Base-by-base conservation (phyloP, 2,113 vertebrate species). In the Datnioides undecimradiatus region DNA sequence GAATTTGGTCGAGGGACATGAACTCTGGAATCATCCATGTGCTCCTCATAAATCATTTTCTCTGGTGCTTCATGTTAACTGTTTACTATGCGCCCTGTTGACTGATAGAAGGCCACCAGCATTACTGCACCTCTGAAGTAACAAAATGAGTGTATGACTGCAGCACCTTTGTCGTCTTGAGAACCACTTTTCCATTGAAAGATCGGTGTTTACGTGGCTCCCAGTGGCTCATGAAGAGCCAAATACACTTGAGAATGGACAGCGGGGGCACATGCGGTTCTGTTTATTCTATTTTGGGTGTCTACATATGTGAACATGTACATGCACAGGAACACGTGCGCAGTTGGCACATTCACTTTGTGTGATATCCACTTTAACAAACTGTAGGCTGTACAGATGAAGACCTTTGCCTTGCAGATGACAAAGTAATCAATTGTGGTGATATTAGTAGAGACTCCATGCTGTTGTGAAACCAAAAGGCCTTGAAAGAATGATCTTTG, bases 1-100 rank as follows among this genome's bases (percentile, higher is more conserved):
- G 69, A 55, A 60, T 79, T 34, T 52, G 46, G 52, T 74, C 41
- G 55, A 65, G 21, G 23, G 17, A 13, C 57, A 68, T 45, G 55
- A 58, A 72, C 38, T 13, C 65, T 60, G 21, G 63, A 63, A 76
- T 68, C 29, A 41, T 41, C 41, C 23, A 52, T 68, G 54, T 68
- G 55, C 68, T 67, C 36, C 13, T 34, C 31, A 27, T 41, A 45
- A 79, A 76, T 73, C 51, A 36, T 52, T 52, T 29, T 40, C 11
- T 51, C 14, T 51, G 49, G 36, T 11, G 65, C 27, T 14, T 7
- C 23, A 12, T 27, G 31, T 19, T 25, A 40, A 29, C 16, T 45
- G 36, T 60, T 55, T 17, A 71, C 23, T 31, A 27, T 51, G 19
- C 57, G 7, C 48, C 5, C 1, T 27, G 49, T 17, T 65, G 49